Conservation (phyloP, 2,888 invertebrate genomes). For the Andrena praecox region DNA sequence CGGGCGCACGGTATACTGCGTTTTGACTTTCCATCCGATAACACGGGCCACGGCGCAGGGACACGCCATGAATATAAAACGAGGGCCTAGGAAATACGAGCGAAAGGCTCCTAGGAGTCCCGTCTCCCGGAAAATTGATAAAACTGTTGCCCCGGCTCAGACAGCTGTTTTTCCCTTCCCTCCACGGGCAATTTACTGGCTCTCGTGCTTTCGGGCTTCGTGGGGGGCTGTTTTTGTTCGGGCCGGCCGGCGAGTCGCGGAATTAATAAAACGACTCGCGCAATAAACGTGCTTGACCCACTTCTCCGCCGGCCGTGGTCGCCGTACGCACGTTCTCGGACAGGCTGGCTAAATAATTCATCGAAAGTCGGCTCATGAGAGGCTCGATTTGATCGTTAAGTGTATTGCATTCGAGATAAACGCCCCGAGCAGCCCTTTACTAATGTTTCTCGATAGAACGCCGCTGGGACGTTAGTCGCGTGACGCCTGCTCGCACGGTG, state of each 20-base stretch:
- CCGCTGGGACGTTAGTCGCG: conserved; percentile 2
- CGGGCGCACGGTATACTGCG: conserved; percentile 1
- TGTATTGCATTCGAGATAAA: conserved; percentile 29
- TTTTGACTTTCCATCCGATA: conserved; percentile 47
- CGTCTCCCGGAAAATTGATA: conserved; percentile 41
- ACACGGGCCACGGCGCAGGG: conserved; percentile 30
- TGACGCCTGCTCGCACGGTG: conserved; percentile 31
- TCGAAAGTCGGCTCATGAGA: not conserved
- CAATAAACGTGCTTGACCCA: conserved; percentile 5
- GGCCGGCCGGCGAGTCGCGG: not conserved
- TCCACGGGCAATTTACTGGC: conserved; percentile 28
- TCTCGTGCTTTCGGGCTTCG: conserved; percentile 1
- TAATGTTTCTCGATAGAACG: not conserved
- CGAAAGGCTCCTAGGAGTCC: conserved; percentile 27
- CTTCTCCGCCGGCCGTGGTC: not conserved
- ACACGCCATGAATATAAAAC: conserved; percentile 58
- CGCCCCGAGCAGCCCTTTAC: not conserved
- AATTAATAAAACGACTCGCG: conserved; percentile 33
- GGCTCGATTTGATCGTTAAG: conserved; percentile 13
- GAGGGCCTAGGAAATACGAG: conserved; percentile 36
- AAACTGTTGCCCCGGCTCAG: conserved; percentile 24
- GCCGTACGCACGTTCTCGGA: not conserved
- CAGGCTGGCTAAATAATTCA: conserved; percentile 12
- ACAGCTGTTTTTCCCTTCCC: not conserved
- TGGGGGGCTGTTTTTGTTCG: conserved; percentile 2